These are phyloP conservation scores for Gymnodraco acuticeps DNA, from an alignment of 2,797 vertebrate species.

Conservation along the genomic window DNA sequence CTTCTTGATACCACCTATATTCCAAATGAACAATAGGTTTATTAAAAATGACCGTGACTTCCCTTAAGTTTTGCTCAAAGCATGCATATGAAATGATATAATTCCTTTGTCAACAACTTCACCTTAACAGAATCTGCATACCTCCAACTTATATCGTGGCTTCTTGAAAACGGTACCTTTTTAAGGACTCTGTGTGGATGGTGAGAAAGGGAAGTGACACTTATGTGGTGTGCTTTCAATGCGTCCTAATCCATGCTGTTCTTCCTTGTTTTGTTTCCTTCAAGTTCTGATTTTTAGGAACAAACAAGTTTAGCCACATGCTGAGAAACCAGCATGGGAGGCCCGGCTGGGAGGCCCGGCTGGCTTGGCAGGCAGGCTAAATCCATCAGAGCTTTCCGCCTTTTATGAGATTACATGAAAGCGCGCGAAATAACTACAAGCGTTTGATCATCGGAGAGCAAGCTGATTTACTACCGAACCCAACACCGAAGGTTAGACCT, in stretches of 20 bases:
- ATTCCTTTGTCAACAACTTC: neutral
- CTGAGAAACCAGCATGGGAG: constrained; percentile 62
- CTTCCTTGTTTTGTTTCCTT: constrained; percentile 48
- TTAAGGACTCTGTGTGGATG: neutral
- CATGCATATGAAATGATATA: neutral
- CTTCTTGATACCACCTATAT: constrained; percentile 67
- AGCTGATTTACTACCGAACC: constrained; percentile 77
- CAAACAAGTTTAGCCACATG: constrained; percentile 55
- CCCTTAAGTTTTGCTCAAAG: neutral
- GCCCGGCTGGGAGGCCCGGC: constrained; percentile 55
- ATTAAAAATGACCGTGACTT: neutral
- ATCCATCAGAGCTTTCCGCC: constrained; percentile 53
- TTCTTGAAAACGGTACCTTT: neutral
- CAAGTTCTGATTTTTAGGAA: constrained; percentile 31
- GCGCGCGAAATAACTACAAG: constrained; percentile 72
- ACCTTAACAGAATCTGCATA: neutral
- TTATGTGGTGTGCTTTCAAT: neutral
- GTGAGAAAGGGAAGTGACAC: constrained; percentile 5
- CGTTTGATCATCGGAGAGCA: constrained; percentile 76
- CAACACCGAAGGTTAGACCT: constrained; percentile 70
- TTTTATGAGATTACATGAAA: constrained; percentile 83
- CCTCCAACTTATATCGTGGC: neutral
- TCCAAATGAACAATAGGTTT: constrained; percentile 29
- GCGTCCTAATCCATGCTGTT: constrained; percentile 18
- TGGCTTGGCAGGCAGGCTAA: constrained; percentile 59